Base-by-base conservation (phyloP, 2,797 vertebrate species). In the Liasis olivaceus region DNA sequence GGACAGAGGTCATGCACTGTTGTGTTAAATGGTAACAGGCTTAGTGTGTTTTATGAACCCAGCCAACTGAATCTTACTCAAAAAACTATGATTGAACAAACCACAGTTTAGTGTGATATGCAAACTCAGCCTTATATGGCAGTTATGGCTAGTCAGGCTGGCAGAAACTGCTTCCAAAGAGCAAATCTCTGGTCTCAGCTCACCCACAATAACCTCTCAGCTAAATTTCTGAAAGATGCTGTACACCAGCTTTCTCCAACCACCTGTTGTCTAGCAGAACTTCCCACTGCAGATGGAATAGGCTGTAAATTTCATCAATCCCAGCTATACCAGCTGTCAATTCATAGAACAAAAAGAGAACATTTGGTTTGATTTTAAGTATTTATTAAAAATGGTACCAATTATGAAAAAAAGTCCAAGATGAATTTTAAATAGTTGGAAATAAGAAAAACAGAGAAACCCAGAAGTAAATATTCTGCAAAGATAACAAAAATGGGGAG, bases 371-470 rank as follows among this genome's bases (percentile, higher is more conserved):
- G 91, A 96, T 97, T 98, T 81, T 97, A 97, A 97, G 93, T 96
- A 86, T 98, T 98, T 98, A 98, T 98, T 98, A 98, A 97, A 98
- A 98, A 98, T 94, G 96, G 97, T 98, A 98, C 97, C 97, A 98
- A 94, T 93, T 97, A 97, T 97, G 94, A 91, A 94, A 95, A 20
- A 94, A 95, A 94, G 89, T 95, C 95, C 89, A 95, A 97, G 95
- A 96, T 54, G 58, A 88, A 92, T 88, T 92, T 81, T 47, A 92
- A 89, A 89, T 58, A 58, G 97, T 96, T 95, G 96, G 96, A 96
- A 97, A 95, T 97, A 95, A 97, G 95, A 95, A 96, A 93, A 90
- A 96, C 96, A 95, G 94, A 97, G 94, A 97, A 97, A 96, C 96
- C 93, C 97, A 94, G 96, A 96, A 96, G 95, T 95, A 96, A 96